Evolutionary conservation across 2,113 vertebrate genomes (phyloP).

Genomic region (Thermophis baileyi): DNA sequence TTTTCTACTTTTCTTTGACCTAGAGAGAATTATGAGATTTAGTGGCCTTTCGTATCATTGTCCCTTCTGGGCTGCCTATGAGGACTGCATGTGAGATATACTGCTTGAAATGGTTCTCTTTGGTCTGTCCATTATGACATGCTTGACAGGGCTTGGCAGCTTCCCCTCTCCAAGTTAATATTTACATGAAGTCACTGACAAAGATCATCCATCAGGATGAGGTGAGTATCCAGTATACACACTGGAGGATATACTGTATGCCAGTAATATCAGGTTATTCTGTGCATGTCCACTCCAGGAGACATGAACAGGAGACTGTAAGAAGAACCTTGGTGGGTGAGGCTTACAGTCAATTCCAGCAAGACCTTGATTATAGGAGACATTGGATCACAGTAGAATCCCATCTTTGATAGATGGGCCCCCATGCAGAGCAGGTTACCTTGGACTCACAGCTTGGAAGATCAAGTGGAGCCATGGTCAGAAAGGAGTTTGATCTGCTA

Average conservation of each 20-base stretch:
- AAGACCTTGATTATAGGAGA: neutral
- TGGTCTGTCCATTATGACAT: neutral
- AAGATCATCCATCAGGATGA: neutral
- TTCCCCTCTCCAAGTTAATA: neutral
- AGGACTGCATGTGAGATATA: neutral
- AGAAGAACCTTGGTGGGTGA: neutral
- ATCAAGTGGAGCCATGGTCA: neutral
- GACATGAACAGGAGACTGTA: neutral
- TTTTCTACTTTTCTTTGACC: slow-evolving; percentile 6
- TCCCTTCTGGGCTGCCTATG: neutral
- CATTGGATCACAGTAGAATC: neutral
- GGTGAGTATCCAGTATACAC: neutral
- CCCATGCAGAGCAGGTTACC: neutral
- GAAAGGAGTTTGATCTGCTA: neutral
- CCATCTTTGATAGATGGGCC: neutral
- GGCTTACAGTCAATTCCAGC: neutral
- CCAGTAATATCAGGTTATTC: neutral
- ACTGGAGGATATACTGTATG: neutral
- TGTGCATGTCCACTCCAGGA: neutral
- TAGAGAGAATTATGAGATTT: neutral
- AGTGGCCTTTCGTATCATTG: neutral
- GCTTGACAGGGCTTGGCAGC: neutral
- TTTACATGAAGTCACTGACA: neutral
- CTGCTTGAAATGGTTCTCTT: neutral
- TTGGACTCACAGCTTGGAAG: neutral